phyloP scores from a whole-genome alignment of 2,888 invertebrate species.

The Parnassius apollo region DNA sequence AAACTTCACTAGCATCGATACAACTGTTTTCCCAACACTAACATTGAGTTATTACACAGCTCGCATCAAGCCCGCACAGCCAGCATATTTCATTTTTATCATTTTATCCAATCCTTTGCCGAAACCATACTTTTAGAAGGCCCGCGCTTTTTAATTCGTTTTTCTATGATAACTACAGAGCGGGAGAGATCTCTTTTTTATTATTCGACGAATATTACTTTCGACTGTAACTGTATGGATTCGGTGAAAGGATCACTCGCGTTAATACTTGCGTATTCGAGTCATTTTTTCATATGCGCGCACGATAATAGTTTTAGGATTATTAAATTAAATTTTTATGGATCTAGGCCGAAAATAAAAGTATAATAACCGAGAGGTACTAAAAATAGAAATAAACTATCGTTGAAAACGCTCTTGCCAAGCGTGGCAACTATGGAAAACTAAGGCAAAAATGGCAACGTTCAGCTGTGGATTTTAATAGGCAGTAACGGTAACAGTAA shows the following conservation, averaged over 20 bases:
- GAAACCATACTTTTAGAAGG: conserved; percentile 67
- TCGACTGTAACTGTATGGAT: conserved; percentile 51
- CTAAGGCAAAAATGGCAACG: too few relatives aligned
- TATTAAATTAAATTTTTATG: too few relatives aligned
- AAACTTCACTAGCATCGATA: conserved; percentile 14
- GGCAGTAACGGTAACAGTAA: too few relatives aligned
- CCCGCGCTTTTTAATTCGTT: conserved; percentile 71
- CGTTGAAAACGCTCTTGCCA: too few relatives aligned
- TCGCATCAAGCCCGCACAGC: conserved; percentile 48
- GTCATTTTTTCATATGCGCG: conserved; percentile 7
- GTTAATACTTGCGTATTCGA: conserved; percentile 32
- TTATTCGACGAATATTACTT: conserved; percentile 61
- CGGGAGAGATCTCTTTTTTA: conserved; percentile 39
- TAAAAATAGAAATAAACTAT: too few relatives aligned
- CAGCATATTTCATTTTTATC: conserved; percentile 74
- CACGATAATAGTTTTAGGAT: too few relatives aligned
- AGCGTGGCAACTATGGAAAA: too few relatives aligned
- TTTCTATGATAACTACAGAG: conserved; percentile 67
- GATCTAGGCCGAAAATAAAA: too few relatives aligned
- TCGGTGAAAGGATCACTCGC: conserved; percentile 37
- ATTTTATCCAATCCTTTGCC: conserved; percentile 75
- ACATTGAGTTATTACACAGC: conserved; percentile 35
- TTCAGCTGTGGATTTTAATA: too few relatives aligned
- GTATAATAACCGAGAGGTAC: too few relatives aligned
- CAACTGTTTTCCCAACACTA: conserved; percentile 32